These are phyloP conservation scores for Diceros bicornis DNA, from an alignment of 2,797 vertebrate species.

Conservation along the genomic window DNA sequence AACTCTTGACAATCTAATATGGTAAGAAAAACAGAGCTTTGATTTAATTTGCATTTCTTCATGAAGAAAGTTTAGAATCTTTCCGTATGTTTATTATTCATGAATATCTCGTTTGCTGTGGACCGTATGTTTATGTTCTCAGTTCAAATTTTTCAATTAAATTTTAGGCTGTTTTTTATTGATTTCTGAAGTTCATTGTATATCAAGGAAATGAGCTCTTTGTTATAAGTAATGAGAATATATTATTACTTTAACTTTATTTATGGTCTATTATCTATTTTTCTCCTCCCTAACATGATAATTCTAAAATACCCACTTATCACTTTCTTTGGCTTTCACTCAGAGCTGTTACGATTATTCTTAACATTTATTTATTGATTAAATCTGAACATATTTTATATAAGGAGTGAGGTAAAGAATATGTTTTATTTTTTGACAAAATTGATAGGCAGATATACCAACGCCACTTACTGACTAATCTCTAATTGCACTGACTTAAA, in stretches of 20 bases:
- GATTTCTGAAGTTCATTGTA: neutral
- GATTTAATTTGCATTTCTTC: neutral
- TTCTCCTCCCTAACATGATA: neutral
- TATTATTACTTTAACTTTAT: neutral
- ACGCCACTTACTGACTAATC: neutral
- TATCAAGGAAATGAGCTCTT: neutral
- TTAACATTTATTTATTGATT: neutral
- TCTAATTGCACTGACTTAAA: neutral
- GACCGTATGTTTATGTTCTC: neutral
- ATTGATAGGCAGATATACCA: neutral
- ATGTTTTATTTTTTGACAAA: neutral
- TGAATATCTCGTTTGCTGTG: neutral
- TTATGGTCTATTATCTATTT: neutral
- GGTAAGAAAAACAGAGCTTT: neutral
- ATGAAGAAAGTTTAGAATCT: neutral
- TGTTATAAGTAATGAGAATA: neutral
- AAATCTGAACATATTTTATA: neutral
- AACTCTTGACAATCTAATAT: neutral
- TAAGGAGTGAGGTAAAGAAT: neutral
- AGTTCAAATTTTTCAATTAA: neutral
- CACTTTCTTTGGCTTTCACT: neutral
- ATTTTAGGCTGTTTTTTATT: neutral
- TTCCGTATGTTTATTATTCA: neutral
- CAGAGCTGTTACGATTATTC: neutral
- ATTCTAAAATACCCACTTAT: neutral